A percentile compares a stretch with the other conserved stretches of the same genome.
Conservation (phyloP, 1,140 invertebrate species). For the Hycleus phaleratus region DNA sequence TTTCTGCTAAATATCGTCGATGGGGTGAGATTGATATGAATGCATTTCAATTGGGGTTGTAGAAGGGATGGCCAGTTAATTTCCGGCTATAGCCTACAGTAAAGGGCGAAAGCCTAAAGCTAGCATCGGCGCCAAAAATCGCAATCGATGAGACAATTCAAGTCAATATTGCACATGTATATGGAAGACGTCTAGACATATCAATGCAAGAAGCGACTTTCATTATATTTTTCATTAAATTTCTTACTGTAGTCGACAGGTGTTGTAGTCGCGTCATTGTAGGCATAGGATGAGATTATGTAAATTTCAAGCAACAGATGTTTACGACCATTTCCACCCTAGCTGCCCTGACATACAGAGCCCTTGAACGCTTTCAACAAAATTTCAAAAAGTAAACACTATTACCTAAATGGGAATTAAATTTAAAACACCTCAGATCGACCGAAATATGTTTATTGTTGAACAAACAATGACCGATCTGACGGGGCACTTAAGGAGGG, state of each 20-base stretch:
- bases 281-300: conserved; percentile 17
- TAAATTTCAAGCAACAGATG: conserved; percentile 22
- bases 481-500: not conserved
- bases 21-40: no score
- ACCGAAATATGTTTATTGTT: not conserved
- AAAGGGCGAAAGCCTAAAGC: conserved; percentile 5
- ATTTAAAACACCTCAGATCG: conserved; percentile 2
- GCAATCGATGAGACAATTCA: not conserved
- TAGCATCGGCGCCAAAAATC: conserved; percentile 9
- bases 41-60: no score
- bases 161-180: not conserved
- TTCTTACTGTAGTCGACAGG: conserved; percentile 11
- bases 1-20: no score
- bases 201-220: not conserved
- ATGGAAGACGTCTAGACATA: not conserved
- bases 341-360: conserved; percentile 2
- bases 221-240: conserved; percentile 15
- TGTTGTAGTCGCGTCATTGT: conserved; percentile 16
- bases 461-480: not conserved
- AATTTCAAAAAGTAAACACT: conserved; percentile 11
- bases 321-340: conserved; percentile 14
- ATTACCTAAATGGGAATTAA: conserved; percentile 12
- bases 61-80: not conserved
- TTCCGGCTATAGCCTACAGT: conserved; percentile 1
- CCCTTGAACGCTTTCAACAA: not conserved